Evolutionary conservation across 2,888 invertebrate species (phyloP), one percentile per base, ranked within the genome.

Genomic region (Diabrotica balteata): DNA sequence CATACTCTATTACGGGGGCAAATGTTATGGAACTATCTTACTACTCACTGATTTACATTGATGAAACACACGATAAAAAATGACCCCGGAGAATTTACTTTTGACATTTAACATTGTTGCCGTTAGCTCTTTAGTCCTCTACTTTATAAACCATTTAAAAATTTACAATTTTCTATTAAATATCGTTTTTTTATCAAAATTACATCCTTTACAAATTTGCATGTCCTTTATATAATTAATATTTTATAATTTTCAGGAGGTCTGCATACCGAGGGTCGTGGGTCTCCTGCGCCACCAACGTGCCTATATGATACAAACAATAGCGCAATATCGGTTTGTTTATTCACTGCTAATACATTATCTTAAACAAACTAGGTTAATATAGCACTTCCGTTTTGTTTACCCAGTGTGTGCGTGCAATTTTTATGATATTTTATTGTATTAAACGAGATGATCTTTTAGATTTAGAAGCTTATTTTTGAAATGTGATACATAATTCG

Each of bases 321-420:
- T 95, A 70, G 92, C 93, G 69, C 96, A 96, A 83, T 96, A 96
- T 85, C 90, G 92, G 82, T 95, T 96, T 84, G 90, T 96, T 59
- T 94, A 96, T 82, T 90, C 91, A 76, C 87, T 95, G 61, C 87
- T 96, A 53, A 90, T 95, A 67, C 91, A 93, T 79, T 95, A 96
- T 85, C 86, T 96, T 74, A 93, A 93, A 80, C 93, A 94, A 80
- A 94, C 95, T 54, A 86, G 96, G 74, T 90, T 96, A 74, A 96
- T 96, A 79, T 96, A 85, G 62, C 63, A 51, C 44, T 67, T 61
- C 9, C 50, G 4, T 3, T 63, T 10, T 53, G 68, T 60, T 62
- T 62, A 59, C 44, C 59, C 63, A 67, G 51, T 63, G 62, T 69
- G 66, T 66, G 32, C 32, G 65, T 66, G 61, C 57, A 64, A 63